phyloP scores from a whole-genome alignment of 2,797 vertebrate species.

The Argentina silus region DNA sequence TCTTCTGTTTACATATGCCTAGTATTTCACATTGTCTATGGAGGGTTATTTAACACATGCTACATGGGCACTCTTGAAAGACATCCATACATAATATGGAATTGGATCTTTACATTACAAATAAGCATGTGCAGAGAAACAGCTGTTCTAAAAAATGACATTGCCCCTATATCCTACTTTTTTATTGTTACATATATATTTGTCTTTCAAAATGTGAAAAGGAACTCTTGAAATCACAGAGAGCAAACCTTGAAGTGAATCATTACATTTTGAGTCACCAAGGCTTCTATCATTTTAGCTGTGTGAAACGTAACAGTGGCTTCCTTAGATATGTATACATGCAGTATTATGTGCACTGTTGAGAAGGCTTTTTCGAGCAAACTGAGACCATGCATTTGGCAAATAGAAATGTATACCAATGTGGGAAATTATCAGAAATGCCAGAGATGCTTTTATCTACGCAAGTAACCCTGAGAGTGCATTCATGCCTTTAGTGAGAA shows the following conservation, averaged over 20 bases:
- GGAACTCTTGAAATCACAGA: background rate
- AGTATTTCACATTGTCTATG: background rate
- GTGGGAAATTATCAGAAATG: background rate
- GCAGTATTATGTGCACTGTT: background rate
- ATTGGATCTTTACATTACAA: background rate
- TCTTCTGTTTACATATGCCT: background rate
- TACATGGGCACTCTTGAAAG: background rate
- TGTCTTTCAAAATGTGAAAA: background rate
- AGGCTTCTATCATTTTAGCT: too few species aligned
- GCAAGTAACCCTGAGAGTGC: background rate
- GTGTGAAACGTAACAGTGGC: background rate
- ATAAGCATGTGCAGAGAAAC: background rate
- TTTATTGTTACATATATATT: background rate
- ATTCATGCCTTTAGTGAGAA: conserved; percentile 5
- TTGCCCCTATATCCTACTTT: background rate
- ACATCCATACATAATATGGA: background rate
- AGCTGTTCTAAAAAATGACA: background rate
- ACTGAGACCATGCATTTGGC: background rate
- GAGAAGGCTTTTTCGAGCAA: background rate
- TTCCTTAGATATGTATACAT: background rate
- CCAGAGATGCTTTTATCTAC: background rate
- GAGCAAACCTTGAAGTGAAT: background rate
- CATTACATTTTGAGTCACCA: background rate
- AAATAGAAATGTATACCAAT: too few species aligned
- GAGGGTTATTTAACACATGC: background rate